Evolutionary conservation across 2,888 invertebrate species (phyloP), one percentile per base, ranked within the genome.

Genomic region (Apodemia duryi): DNA sequence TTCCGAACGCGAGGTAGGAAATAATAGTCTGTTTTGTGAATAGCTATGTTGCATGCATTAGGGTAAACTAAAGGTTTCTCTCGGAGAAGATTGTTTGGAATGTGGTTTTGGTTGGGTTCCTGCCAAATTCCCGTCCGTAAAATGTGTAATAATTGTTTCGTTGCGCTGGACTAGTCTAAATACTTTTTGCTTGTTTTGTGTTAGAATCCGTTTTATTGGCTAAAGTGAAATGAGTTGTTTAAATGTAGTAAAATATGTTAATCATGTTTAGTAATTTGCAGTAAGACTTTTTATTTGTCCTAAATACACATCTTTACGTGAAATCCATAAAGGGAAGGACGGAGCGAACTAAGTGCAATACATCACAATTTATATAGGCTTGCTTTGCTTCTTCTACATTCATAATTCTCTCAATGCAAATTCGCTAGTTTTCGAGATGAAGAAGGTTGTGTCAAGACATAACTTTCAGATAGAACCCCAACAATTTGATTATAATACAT

Each of bases 1-100:
- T 69, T 64, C 62, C 65, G 71, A 71, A 72, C 70, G 70, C 71
- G 72, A 75, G 72, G 66, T 67, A 66, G 66, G 68, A 65, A 70
- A 57, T 57, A 70, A 71, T 66, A 65, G 64, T 66, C 64, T 49
- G 61, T 64, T 65, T 66, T 63, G 68, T 68, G 66, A 74, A 72
- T 71, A 71, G 71, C 65, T 63, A 68, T 65, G 65, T 71, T 69
- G 69, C 71, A 67, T 71, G 67, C 67, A 66, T 69, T 66, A 64
- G 67, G 61, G 65, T 61, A 65, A 28, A 52, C 65, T 65, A 51
- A 66, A 63, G 28, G 65, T 49, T 63, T 51, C 54, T 66, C 63
- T 66, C 61, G 10, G 61, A 62, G 65, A 69, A 69, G 66, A 67
- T 67, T 70, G 67, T 67, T 67, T 69, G 69, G 67, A 63, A 65